Evolutionary conservation across 2,113 vertebrate species (phyloP).

Genomic region (Synodontis membranacea): DNA sequence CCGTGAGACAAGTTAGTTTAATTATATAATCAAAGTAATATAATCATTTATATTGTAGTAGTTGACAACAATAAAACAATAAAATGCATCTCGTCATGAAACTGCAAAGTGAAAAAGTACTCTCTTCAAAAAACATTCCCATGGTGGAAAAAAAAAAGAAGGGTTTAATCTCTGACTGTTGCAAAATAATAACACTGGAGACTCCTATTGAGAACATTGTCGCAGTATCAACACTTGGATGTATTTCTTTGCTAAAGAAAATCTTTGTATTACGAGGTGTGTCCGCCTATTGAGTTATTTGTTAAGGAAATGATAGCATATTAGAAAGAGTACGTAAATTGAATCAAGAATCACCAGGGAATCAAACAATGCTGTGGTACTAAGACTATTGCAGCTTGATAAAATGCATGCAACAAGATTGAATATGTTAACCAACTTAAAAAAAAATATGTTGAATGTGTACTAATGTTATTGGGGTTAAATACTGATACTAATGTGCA

Average conservation of each 20-base stretch:
- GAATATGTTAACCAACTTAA: background rate
- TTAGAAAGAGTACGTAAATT: background rate
- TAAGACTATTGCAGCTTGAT: background rate
- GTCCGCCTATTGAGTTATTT: background rate
- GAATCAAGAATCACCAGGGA: background rate
- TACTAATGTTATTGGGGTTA: background rate
- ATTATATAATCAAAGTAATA: too few relatives aligned
- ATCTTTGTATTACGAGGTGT: background rate
- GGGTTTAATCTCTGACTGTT: background rate
- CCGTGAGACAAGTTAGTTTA: background rate
- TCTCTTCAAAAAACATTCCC: background rate
- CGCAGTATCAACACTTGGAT: background rate
- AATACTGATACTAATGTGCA: background rate
- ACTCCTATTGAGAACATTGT: too few relatives aligned
- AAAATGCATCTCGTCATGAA: background rate
- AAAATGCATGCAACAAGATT: background rate
- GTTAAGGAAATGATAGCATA: background rate
- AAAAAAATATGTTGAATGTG: slow-evolving; percentile 20
- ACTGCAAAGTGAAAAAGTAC: background rate
- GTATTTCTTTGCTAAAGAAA: background rate
- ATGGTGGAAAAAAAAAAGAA: background rate
- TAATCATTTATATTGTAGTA: background rate
- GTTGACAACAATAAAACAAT: background rate
- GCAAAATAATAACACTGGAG: background rate
- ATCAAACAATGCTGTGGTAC: background rate